These are phyloP conservation scores for Halcyon badia DNA, from an alignment of 2,797 vertebrate genomes.

Conservation along the genomic window DNA sequence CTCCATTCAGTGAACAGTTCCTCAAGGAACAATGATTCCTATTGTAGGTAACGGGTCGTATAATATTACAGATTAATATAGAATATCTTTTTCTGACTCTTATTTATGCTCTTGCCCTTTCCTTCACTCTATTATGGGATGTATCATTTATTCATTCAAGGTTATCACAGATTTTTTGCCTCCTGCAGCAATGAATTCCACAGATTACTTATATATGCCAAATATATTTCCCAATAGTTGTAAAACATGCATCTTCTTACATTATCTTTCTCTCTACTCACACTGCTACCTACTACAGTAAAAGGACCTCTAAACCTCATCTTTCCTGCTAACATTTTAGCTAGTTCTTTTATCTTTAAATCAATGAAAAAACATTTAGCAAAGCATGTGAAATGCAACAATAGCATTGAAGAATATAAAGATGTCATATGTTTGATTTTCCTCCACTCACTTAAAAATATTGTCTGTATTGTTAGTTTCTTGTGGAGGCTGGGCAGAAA, in stretches of 20 bases:
- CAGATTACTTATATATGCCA: background rate
- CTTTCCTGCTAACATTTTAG: background rate
- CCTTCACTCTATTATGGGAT: background rate
- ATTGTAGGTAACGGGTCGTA: accelerated
- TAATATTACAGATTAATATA: background rate
- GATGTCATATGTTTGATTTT: background rate
- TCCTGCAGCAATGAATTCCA: background rate
- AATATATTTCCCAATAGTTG: background rate
- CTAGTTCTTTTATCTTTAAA: background rate
- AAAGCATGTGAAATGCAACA: background rate
- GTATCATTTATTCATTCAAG: background rate
- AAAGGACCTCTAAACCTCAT: background rate
- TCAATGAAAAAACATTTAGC: background rate
- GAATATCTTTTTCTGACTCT: background rate
- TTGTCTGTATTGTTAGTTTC: background rate
- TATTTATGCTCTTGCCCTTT: background rate
- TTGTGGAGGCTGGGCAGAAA: background rate
- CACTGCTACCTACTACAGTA: background rate
- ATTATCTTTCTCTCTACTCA: background rate
- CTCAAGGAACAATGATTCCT: background rate
- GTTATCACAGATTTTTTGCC: background rate
- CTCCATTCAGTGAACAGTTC: background rate
- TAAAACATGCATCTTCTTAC: background rate
- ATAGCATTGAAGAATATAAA: background rate
- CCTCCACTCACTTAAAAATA: background rate